Base-by-base conservation (phyloP, 2,113 vertebrate genomes). In the Lota lota region DNA sequence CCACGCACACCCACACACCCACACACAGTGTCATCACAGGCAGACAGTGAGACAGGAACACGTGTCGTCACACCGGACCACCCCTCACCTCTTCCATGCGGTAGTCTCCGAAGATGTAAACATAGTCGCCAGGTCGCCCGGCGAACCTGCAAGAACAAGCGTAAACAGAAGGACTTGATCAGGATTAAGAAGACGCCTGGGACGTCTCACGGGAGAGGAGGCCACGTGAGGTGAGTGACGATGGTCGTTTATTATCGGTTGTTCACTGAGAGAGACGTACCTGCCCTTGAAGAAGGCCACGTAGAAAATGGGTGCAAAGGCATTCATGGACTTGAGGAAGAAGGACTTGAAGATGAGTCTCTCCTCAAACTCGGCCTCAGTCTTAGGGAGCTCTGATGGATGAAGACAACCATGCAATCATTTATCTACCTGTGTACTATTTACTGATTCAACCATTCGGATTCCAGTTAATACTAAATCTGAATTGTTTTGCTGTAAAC, bases 261-360 rank as follows among this genome's bases (percentile, higher is more conserved):
- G 5, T 20, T 8, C 20, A 60, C 12, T 14, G 21, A 65, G 33
- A 54, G 2, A 65, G 22, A 71, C 94, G 73, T 74, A 98, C 97
- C 97, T 95, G 89, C 97, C 97, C 88, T 99, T 98, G 88, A 99
- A 99, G 92, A 99, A 99, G 76, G 97, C 97, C 89, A 99, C 97
- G 5, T 99, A 99, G 92, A 99, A 99, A 87, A 98, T 97, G 6
- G 97, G 93, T 47, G 96, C 97, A 80, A 97, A 99, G 67, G 97
- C 93, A 73, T 99, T 99, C 90, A 99, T 97, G 83, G 97, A 98
- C 86, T 99, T 99, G 33, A 99, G 88, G 53, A 99, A 92, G 81
- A 99, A 99, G 68, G 96, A 94, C 82, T 99, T 99, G 76, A 99
- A 89, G 79, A 98, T 95, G 78, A 99, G 73, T 57, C 93, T 93